These are phyloP conservation scores for Xylota segnis DNA, from an alignment of 2,888 invertebrate genomes.

Conservation along the genomic window DNA sequence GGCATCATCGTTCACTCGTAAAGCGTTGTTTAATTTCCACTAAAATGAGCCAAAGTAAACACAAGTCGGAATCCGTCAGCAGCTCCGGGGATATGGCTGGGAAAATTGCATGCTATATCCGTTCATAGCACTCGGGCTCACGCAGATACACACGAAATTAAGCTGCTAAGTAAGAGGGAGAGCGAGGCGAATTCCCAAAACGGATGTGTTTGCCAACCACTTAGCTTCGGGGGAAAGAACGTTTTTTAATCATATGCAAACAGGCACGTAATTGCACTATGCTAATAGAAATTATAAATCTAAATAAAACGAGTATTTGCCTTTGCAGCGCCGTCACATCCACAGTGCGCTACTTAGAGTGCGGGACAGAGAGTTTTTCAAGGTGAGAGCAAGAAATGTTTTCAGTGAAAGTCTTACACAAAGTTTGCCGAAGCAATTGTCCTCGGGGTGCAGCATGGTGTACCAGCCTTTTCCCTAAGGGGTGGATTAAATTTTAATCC, in stretches of 20 bases:
- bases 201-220: slow-evolving; percentile 66
- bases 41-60: slow-evolving; percentile 62
- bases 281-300: slow-evolving; percentile 66
- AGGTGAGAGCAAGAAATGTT: slow-evolving; percentile 48
- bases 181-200: slow-evolving; percentile 40
- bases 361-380: slow-evolving; percentile 14
- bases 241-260: slow-evolving; percentile 73
- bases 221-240: slow-evolving; percentile 38
- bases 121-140: background rate
- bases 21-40: slow-evolving; percentile 66
- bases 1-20: slow-evolving; percentile 28
- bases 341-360: background rate
- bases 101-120: slow-evolving; percentile 45
- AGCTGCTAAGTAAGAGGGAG: slow-evolving; percentile 40
- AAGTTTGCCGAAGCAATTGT: background rate
- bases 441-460: background rate
- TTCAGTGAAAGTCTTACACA: slow-evolving; percentile 19
- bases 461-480: background rate
- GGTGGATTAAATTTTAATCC: slow-evolving; percentile 1
- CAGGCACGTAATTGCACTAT: slow-evolving; percentile 68
- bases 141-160: slow-evolving; percentile 48
- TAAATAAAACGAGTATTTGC: slow-evolving; percentile 55
- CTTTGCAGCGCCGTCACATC: slow-evolving; percentile 22
- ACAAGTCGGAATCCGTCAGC: slow-evolving; percentile 11
- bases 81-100: slow-evolving; percentile 16